Evolutionary conservation across 1,140 invertebrate species (phyloP).

Genomic region (Meloidogyne hapla): DNA sequence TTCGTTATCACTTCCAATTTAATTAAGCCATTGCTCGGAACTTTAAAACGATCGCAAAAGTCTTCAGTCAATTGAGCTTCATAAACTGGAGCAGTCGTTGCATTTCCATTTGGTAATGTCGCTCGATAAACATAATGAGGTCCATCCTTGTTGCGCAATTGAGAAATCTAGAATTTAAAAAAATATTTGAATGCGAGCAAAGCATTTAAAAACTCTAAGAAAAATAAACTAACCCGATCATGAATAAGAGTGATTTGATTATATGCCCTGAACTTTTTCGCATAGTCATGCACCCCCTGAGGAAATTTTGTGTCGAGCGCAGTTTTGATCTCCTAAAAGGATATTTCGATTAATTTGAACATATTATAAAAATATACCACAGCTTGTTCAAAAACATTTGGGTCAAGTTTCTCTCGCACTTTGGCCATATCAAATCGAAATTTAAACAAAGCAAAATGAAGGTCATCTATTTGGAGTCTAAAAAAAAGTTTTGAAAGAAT

Average conservation of each 20-base stretch:
- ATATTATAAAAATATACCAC: neutral
- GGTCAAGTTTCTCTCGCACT: neutral
- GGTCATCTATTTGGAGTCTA: neutral
- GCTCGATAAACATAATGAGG: neutral
- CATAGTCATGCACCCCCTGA: neutral
- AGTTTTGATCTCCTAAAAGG: neutral
- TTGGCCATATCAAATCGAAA: neutral
- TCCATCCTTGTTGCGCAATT: neutral
- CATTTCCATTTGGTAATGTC: neutral
- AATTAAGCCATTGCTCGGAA: neutral
- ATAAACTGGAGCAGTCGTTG: neutral
- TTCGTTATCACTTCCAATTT: neutral
- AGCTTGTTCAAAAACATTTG: neutral
- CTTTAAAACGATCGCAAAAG: conserved; percentile 23
- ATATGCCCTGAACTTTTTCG: neutral
- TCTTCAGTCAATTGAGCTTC: conserved; percentile 21
- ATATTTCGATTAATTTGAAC: no score
- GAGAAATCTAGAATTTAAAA: neutral
- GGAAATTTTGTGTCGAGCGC: neutral
- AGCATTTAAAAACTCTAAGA: no score
- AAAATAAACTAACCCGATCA: neutral
- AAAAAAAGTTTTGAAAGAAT: neutral
- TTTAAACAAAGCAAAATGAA: neutral
- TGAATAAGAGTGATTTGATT: neutral
- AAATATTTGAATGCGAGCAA: no score